Conservation (phyloP, 2,797 vertebrate genomes). For the Epinephelus awoara region DNA sequence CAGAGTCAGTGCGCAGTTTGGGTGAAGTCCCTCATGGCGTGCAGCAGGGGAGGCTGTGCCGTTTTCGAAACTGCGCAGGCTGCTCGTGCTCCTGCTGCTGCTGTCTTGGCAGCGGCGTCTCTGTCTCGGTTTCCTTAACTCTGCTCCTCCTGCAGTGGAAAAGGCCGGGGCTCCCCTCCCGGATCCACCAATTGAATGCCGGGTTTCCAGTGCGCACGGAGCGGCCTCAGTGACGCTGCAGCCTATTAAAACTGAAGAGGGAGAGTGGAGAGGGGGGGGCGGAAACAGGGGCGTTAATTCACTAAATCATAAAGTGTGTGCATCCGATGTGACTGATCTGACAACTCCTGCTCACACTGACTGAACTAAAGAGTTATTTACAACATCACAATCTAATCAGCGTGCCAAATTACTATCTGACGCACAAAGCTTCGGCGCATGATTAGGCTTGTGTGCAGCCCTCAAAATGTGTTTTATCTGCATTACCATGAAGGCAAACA, state of each 20-base stretch:
- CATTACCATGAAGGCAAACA: not conserved
- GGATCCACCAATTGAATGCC: constrained; percentile 67
- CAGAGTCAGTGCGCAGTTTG: constrained; percentile 61
- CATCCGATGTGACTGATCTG: constrained; percentile 12
- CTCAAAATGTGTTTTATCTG: not conserved
- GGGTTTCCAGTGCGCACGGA: constrained; percentile 64
- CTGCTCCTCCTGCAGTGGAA: constrained; percentile 63
- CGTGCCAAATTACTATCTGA: not conserved
- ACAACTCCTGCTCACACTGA: not conserved
- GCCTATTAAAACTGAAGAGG: constrained; percentile 58
- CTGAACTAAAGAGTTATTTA: no score
- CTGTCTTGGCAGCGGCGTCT: constrained; percentile 49
- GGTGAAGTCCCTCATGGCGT: constrained; percentile 59
- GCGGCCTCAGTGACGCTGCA: constrained; percentile 57
- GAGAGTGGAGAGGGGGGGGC: constrained; percentile 50
- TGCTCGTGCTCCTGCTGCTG: constrained; percentile 32
- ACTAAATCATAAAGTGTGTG: constrained; percentile 47
- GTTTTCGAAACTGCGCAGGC: constrained; percentile 62
- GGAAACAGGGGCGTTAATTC: constrained; percentile 61
- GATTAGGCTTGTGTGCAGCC: not conserved
- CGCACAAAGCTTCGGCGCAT: not conserved
- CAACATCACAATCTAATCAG: not conserved
- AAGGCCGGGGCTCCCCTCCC: constrained; percentile 58
- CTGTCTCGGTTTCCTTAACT: constrained; percentile 48
- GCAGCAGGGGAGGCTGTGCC: constrained; percentile 38